A percentile compares a stretch with the other conserved stretches of the same genome.
Conservation (phyloP, 2,888 invertebrate species). For the Cyaniris semiargus region DNA sequence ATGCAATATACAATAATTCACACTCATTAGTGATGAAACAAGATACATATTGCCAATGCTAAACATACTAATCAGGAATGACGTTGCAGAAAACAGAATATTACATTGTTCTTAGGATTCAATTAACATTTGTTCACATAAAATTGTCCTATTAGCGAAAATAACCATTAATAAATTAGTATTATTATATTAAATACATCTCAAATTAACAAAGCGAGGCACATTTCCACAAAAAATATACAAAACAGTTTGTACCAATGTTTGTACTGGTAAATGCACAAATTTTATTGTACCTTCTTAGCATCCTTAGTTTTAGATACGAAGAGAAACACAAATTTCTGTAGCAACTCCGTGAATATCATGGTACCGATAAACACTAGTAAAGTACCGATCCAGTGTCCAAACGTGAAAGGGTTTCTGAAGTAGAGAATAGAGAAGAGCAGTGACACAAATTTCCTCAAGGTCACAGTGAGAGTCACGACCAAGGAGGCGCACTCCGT, state of each 20-base stretch:
- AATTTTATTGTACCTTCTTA: constrained; percentile 59
- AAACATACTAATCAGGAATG: neutral
- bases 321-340: constrained; percentile 68
- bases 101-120: neutral
- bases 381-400: constrained; percentile 94
- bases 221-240: neutral
- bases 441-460: constrained; percentile 96
- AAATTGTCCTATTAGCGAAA: neutral
- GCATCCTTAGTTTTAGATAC: constrained; percentile 55
- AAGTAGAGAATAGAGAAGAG: constrained; percentile 98
- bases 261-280: constrained; percentile 11
- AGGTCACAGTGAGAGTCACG: constrained; percentile 96
- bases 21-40: neutral
- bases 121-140: neutral
- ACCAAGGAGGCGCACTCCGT: constrained; percentile 96
- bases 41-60: neutral
- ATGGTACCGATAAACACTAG: constrained; percentile 96
- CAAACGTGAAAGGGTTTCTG: constrained; percentile 93
- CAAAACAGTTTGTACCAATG: neutral
- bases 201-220: constrained; percentile 9
- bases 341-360: constrained; percentile 91
- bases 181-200: neutral
- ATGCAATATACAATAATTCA: neutral
- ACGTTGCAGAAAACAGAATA: neutral
- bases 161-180: neutral